phyloP scores from a whole-genome alignment of 2,113 vertebrate species.

The Ardeotis arabs region DNA sequence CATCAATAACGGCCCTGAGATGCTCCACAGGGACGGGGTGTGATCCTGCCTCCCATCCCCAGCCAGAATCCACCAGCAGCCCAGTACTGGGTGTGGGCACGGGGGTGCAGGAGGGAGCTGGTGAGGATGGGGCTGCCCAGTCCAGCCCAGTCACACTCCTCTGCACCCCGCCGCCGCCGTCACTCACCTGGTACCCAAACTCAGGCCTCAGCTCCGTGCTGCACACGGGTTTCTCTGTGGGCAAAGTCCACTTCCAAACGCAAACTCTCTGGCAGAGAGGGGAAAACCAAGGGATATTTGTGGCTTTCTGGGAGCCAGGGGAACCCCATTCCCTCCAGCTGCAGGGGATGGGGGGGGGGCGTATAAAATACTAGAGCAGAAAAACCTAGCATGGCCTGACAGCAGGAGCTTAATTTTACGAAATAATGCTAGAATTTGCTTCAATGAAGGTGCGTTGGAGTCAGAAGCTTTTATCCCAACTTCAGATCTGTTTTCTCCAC shows the following conservation, averaged over 20 bases:
- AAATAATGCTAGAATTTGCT: not conserved
- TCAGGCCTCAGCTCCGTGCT: conserved; percentile 74
- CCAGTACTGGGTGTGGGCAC: rapidly evolving
- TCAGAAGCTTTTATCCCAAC: not conserved
- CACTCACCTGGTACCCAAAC: conserved; percentile 83
- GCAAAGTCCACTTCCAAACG: conserved; percentile 91
- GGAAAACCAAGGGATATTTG: not conserved
- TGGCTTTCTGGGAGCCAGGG: not conserved
- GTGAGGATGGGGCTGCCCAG: not conserved
- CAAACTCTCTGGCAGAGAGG: conserved; percentile 75
- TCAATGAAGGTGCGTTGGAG: not conserved
- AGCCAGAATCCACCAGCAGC: not conserved
- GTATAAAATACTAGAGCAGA: not conserved
- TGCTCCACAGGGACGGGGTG: not conserved
- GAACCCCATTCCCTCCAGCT: not conserved
- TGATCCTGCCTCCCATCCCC: not conserved
- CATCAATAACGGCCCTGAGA: not conserved
- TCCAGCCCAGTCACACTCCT: not conserved
- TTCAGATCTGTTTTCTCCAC: not conserved
- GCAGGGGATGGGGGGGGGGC: not conserved
- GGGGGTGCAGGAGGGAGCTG: not conserved
- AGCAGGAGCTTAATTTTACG: not conserved
- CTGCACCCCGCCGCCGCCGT: rapidly evolving
- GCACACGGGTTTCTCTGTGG: conserved; percentile 72
- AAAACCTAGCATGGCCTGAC: not conserved